phyloP scores from a whole-genome alignment of 2,113 vertebrate genomes.

The Phylloscopus whistleri region DNA sequence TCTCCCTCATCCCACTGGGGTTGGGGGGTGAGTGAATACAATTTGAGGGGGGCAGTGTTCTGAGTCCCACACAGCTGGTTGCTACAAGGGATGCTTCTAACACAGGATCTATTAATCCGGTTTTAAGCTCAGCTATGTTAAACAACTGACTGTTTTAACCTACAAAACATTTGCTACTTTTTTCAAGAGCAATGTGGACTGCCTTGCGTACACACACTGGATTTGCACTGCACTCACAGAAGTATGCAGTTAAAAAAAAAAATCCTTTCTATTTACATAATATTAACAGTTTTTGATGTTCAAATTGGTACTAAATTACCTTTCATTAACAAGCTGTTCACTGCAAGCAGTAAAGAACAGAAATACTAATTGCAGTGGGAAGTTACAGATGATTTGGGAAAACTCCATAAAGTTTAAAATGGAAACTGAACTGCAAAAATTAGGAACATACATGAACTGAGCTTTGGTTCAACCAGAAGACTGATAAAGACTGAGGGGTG shows the following conservation, averaged over 20 bases:
- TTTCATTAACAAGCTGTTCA: not conserved
- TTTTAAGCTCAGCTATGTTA: not conserved
- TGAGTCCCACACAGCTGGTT: not conserved
- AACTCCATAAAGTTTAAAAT: not conserved
- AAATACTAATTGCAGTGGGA: not conserved
- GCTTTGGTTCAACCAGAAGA: not conserved
- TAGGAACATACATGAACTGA: not conserved
- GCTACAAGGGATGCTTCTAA: not conserved
- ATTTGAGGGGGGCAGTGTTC: rapidly evolving
- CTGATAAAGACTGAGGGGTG: not conserved
- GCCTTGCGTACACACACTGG: not conserved
- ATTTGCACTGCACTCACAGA: not conserved
- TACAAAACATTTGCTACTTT: not conserved
- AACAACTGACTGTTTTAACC: not conserved
- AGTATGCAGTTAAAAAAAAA: not conserved
- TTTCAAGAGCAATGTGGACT: not conserved
- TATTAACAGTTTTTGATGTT: not conserved
- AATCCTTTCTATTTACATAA: not conserved
- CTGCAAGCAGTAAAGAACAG: not conserved
- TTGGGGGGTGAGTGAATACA: not conserved
- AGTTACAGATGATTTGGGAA: not conserved
- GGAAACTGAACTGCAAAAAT: not conserved
- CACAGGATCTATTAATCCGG: not conserved
- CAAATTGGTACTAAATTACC: not conserved
- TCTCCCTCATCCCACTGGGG: not conserved